Base-by-base conservation (phyloP, 2,888 invertebrate species). In the Mongoloraphidia duomilia region DNA sequence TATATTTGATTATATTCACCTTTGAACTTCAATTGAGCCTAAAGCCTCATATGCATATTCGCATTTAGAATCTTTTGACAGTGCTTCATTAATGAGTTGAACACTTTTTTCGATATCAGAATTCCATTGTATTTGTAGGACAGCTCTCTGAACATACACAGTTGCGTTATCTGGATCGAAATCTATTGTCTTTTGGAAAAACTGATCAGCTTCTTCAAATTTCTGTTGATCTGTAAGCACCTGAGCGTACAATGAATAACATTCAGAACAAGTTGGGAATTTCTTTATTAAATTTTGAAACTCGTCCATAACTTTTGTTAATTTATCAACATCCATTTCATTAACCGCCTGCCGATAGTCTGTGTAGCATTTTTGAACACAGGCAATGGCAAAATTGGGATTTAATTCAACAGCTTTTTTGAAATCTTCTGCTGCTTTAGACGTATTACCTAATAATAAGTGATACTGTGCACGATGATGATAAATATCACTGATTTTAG, bases 31-130 rank as follows among this genome's bases (percentile, higher is more conserved):
- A 55, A 96, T 84, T 33, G 93, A 91, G 57, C 91, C 95, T 53
- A 95, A 73, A 41, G 94, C 93, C 72, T 96, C 96, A 66, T 89
- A 94, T 9, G 91, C 95, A 72, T 93, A 85, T 69, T 91, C 89
- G 72, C 93, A 95, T 66, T 87, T 88, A 46, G 86, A 82, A 70
- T 96, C 96, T 59, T 91, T 75, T 63, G 84, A 79, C 55, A 95
- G 80, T 1, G 91, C 91, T 65, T 83, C 78, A 54, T 81, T 79
- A 60, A 95, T 85, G 51, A 85, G 71, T 55, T 79, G 73, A 0
- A 88, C 75, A 17, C 91, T 87, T 60, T 80, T 80, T 10, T 85
- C 81, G 52, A 89, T 77, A 61, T 92, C 84, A 50, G 84, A 85
- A 56, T 80, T 84, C 80, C 88, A 90, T 62, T 92, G 91, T 49